Evolutionary conservation across 2,888 invertebrate genomes (phyloP), one percentile per base, ranked within the genome.

Genomic region (Craniophora ligustri): DNA sequence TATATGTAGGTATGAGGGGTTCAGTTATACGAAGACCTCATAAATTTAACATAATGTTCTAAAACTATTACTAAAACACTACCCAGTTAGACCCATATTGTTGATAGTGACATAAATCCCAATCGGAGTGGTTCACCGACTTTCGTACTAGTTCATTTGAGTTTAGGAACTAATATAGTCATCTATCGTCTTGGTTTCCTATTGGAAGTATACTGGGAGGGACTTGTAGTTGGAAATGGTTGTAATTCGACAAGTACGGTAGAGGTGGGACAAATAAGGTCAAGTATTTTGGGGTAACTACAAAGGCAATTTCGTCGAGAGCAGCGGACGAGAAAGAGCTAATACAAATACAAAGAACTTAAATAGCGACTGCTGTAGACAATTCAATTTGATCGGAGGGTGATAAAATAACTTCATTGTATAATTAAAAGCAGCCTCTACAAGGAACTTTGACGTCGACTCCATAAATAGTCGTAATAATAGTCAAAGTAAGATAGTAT

Each of bases 141-240:
- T 50, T 50, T 30, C n/a, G 2, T 3, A 42, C 38, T 28, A 35
- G 34, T 34, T 6, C 6, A 6, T 13, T 19, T 16, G 8, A 42
- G 18, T 34, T 60, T 18, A 5, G 21, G 14, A 60, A 44, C 32
- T 60, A 42, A 19, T 44, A 32, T n/a, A 30, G 23, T n/a, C 8
- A 18, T 15, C 8, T 58, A 23, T 16, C 26, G 14, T 16, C 18
- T 13, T 14, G 5, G 23, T 26, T 30, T 39, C 11, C 18, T 1
- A 11, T 23, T 34, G 15, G 13, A 26, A 26, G 19, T 23, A 39
- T 26, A 13, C 10, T 21, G 16, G 11, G 13, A 1, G 10, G 1
- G 28, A 30, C 10, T 56, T 46, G 11, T 4, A 3, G 15, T 10
- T 39, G 14, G n/a, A 28, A 23, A 21, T 55, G 21, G 15, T 26